Evolutionary conservation across 1,140 invertebrate species (phyloP).

Genomic region (Monochamus saltuarius): DNA sequence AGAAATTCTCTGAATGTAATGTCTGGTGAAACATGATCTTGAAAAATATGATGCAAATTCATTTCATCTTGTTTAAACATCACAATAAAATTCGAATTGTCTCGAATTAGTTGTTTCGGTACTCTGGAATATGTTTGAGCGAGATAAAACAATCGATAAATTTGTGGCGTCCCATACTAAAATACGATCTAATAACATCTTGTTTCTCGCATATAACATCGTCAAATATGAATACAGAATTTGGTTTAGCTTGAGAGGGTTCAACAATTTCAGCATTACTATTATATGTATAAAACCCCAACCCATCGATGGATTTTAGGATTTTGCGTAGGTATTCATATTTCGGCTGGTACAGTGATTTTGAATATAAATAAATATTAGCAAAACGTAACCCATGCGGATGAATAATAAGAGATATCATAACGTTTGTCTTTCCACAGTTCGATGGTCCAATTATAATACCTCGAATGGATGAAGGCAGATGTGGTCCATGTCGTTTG

Average conservation of each 20-base stretch:
- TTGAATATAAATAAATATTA: conserved; percentile 6
- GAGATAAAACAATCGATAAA: conserved; percentile 22
- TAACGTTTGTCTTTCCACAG: conserved; percentile 4
- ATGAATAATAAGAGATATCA: conserved; percentile 3
- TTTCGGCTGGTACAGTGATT: conserved; percentile 11
- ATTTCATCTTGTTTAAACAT: conserved; percentile 51
- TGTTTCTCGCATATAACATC: conserved; percentile 46
- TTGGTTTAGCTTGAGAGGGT: conserved; percentile 23
- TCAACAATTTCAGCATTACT: too few species aligned
- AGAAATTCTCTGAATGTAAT: conserved; percentile 46
- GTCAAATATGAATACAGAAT: conserved; percentile 48
- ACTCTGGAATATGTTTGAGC: conserved; percentile 49
- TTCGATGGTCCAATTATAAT: not conserved
- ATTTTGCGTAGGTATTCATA: conserved; percentile 1
- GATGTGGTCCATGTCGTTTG: too few species aligned
- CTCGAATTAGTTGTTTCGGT: conserved; percentile 50
- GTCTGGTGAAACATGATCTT: conserved; percentile 49
- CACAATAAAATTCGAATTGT: conserved; percentile 50
- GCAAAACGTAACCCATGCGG: conserved; percentile 3
- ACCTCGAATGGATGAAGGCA: not conserved
- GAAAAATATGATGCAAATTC: conserved; percentile 51
- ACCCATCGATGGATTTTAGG: too few species aligned
- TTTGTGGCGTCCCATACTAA: conserved; percentile 41
- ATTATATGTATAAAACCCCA: too few species aligned
- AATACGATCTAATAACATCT: conserved; percentile 43